A percentile compares a stretch with the other conserved stretches of the same genome.
Conservation (phyloP, 2,797 vertebrate genomes). For the Spheniscus humboldti region DNA sequence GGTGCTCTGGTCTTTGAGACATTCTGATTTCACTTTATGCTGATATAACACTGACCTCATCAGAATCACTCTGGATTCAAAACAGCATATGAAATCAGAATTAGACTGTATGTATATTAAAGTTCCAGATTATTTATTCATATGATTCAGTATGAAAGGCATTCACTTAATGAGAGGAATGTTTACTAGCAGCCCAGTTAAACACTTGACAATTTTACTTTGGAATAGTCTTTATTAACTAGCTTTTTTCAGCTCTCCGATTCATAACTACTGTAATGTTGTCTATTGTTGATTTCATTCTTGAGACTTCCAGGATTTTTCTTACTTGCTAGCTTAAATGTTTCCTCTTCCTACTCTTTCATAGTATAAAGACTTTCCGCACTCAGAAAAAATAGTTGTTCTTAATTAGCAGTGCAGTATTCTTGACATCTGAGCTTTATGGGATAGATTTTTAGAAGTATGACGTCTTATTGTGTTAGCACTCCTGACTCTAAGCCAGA, state of each 20-base stretch:
- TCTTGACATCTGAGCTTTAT: background rate
- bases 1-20: background rate
- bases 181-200: background rate
- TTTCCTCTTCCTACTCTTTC: background rate
- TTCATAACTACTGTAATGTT: background rate
- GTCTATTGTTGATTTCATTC: background rate
- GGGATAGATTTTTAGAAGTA: background rate
- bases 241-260: background rate
- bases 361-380: background rate
- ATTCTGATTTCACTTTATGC: background rate
- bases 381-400: background rate
- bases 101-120: background rate
- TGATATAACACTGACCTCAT: background rate
- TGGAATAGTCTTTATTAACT: background rate
- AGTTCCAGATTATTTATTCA: background rate
- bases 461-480: background rate
- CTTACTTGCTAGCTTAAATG: background rate
- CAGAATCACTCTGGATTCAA: background rate
- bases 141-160: background rate
- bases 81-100: background rate
- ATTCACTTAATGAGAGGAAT: background rate
- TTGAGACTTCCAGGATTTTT: background rate
- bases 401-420: background rate
- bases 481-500: background rate
- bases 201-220: background rate